Evolutionary conservation across 2,888 invertebrate genomes (phyloP).

Genomic region (Dryadula phaetusa): DNA sequence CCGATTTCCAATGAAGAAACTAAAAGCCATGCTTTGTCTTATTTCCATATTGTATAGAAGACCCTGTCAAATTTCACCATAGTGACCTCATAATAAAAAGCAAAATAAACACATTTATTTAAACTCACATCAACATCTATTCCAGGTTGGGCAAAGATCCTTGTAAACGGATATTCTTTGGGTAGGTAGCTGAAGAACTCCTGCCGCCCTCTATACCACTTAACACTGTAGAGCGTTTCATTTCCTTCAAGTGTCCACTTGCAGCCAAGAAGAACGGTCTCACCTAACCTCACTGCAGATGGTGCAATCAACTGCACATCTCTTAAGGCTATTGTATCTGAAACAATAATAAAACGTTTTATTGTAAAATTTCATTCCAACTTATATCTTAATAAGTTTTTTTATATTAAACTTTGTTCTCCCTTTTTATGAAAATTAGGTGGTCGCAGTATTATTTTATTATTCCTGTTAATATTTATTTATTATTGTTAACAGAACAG

Average conservation of each 20-base stretch:
- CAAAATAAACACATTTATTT: neutral
- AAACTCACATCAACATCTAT: slow-evolving; percentile 89
- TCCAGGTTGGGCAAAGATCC: slow-evolving; percentile 88
- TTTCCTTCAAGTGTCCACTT: slow-evolving; percentile 88
- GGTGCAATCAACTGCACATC: slow-evolving; percentile 89
- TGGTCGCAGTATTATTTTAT: no score
- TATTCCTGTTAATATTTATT: no score
- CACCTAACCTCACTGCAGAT: slow-evolving; percentile 88
- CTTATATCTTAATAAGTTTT: no score
- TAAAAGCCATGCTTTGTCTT: no score
- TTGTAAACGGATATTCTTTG: slow-evolving; percentile 90
- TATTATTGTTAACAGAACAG: no score
- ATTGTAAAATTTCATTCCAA: no score
- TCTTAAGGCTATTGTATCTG: slow-evolving; percentile 85
- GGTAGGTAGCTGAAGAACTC: slow-evolving; percentile 93
- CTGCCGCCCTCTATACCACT: slow-evolving; percentile 90
- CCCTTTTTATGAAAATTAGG: no score
- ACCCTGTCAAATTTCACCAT: no score
- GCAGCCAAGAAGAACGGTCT: slow-evolving; percentile 89
- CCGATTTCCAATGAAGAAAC: no score
- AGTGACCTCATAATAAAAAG: neutral
- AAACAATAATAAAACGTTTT: slow-evolving; percentile 56
- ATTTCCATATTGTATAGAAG: no score
- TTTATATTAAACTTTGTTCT: no score
- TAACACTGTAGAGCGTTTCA: slow-evolving; percentile 90